Percentiles rank a stretch among this genome's conserved stretches.
Evolutionary conservation across 2,113 vertebrate genomes (phyloP).

Genomic region (Lanius ludovicianus): DNA sequence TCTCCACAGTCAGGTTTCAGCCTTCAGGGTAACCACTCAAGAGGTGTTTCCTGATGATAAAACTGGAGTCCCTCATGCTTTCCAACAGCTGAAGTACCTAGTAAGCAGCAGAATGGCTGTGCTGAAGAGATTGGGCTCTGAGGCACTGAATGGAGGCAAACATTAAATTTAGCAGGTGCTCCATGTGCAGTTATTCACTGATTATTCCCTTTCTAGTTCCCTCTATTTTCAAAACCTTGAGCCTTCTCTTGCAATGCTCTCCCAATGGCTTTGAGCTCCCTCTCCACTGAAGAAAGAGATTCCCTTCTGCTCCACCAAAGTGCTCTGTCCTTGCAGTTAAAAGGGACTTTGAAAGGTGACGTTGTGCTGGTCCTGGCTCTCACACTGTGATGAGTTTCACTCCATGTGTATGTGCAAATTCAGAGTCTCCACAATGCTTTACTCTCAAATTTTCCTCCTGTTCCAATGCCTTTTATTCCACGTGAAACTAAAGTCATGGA

Average conservation of each 20-base stretch:
- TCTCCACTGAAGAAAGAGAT: neutral
- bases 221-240: neutral
- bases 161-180: neutral
- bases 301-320: neutral
- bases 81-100: neutral
- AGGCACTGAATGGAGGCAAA: neutral
- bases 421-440: neutral
- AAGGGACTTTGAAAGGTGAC: neutral
- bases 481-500: neutral
- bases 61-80: accelerated
- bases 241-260: neutral
- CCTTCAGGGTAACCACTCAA: neutral
- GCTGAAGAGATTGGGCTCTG: neutral
- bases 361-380: neutral
- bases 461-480: neutral
- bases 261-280: neutral
- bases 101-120: neutral
- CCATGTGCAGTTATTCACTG: neutral
- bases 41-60: neutral
- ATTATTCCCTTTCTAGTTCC: neutral
- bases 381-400: neutral
- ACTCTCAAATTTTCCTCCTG: neutral
- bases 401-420: accelerated
- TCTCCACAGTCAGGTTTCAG: neutral
- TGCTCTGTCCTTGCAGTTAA: neutral